phyloP scores from a whole-genome alignment of 2,113 vertebrate species.

The Orthonyx spaldingii region DNA sequence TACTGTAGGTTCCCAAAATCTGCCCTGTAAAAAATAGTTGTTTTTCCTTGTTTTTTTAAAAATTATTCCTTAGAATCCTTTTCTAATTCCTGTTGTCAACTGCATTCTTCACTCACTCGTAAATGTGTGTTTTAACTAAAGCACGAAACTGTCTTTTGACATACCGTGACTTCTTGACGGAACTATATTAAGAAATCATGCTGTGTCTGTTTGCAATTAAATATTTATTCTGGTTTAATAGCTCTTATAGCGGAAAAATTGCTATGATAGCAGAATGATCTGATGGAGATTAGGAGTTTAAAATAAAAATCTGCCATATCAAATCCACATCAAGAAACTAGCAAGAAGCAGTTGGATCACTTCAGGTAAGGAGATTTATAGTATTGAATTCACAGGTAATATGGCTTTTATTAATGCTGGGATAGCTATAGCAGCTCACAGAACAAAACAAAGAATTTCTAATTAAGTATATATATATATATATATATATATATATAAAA shows the following conservation, averaged over 20 bases:
- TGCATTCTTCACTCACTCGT: not conserved
- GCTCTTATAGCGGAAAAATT: not conserved
- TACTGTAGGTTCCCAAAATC: not conserved
- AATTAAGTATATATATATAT: not conserved
- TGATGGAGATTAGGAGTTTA: not conserved
- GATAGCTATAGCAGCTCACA: not conserved
- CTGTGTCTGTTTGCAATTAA: not conserved
- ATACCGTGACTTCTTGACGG: not conserved
- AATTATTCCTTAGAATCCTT: not conserved
- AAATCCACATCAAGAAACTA: not conserved
- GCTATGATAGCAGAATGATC: not conserved
- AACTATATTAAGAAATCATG: not conserved
- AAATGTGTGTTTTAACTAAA: not conserved
- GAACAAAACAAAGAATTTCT: not conserved
- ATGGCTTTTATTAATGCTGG: not conserved
- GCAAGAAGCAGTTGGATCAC: not conserved
- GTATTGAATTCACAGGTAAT: not conserved
- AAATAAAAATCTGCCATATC: not conserved
- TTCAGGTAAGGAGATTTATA: not conserved
- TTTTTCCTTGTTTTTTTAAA: not conserved
- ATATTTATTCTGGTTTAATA: constrained; percentile 29
- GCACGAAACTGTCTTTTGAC: not conserved
- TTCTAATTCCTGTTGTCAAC: not conserved
- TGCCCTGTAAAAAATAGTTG: not conserved
- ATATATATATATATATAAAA: not conserved